These are phyloP conservation scores for Semnopithecus entellus DNA, from an alignment of 2,113 vertebrate genomes.

Conservation along the genomic window DNA sequence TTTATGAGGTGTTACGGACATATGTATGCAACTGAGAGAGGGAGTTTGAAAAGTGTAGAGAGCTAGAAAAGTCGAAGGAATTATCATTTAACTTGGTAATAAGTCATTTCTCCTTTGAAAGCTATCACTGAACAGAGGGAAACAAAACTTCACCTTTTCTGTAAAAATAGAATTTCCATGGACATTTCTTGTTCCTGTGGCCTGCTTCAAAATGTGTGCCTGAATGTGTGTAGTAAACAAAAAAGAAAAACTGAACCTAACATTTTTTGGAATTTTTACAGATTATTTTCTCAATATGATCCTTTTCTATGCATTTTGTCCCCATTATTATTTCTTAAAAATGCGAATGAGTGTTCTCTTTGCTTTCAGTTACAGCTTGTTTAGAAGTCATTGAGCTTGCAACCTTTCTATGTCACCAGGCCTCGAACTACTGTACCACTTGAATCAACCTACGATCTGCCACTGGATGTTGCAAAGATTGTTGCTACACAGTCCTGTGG, in stretches of 20 bases:
- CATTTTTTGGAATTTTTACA: not conserved
- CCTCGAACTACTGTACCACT: not conserved
- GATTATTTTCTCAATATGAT: not conserved
- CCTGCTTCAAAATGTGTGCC: not conserved
- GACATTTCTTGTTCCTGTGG: not conserved
- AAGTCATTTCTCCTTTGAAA: not conserved
- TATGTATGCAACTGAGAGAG: not conserved
- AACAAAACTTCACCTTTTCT: not conserved
- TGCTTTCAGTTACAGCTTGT: not conserved
- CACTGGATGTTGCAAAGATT: not conserved
- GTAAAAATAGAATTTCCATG: not conserved
- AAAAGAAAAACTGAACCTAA: not conserved
- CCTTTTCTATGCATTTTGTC: not conserved
- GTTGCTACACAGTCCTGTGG: fast-evolving
- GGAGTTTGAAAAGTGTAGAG: not conserved
- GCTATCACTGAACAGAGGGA: not conserved
- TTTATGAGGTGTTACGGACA: not conserved
- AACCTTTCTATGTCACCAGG: not conserved
- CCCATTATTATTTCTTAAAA: not conserved
- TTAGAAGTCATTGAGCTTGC: not conserved
- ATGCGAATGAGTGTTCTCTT: not conserved
- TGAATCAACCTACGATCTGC: not conserved
- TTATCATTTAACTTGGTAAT: not conserved
- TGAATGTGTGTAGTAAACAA: not conserved
- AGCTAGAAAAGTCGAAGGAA: not conserved